These are phyloP conservation scores for Caenorhabditis briggsae DNA, from an alignment of 1,140 invertebrate species.

Conservation along the genomic window DNA sequence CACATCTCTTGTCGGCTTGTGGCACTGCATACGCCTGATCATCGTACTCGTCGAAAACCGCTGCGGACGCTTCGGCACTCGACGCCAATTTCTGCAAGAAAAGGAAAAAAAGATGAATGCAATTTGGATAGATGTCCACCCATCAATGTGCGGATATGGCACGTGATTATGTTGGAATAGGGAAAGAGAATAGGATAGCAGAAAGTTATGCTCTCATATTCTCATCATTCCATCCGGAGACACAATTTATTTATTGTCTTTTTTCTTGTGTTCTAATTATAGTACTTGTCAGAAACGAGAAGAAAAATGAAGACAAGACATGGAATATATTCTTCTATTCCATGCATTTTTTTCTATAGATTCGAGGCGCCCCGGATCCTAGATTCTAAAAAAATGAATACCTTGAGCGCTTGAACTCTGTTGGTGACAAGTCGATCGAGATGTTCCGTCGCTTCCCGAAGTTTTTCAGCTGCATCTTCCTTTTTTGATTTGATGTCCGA, in stretches of 20 bases:
- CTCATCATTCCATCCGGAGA: neutral
- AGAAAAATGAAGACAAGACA: conserved; percentile 31
- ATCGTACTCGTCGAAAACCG: conserved; percentile 31
- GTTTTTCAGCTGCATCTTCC: conserved; percentile 24
- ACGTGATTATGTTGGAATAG: neutral
- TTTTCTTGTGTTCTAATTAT: conserved; percentile 6
- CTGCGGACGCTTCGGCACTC: conserved; percentile 13
- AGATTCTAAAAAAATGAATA: neutral
- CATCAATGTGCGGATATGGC: conserved; percentile 4
- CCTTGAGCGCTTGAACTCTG: conserved; percentile 49
- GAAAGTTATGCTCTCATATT: neutral
- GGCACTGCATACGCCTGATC: conserved; percentile 17
- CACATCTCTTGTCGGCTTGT: conserved; percentile 35
- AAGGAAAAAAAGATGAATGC: neutral
- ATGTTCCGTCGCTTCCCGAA: conserved; percentile 38
- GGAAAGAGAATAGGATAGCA: neutral
- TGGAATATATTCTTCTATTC: conserved; percentile 23
- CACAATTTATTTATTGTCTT: conserved; percentile 18
- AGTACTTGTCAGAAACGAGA: neutral
- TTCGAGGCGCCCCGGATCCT: neutral
- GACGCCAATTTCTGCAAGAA: conserved; percentile 26
- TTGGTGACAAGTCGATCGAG: conserved; percentile 42
- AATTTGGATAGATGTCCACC: neutral
- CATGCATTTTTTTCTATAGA: neutral
- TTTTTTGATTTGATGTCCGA: conserved; percentile 47